These are phyloP conservation scores for Drosophila neotestacea DNA, from an alignment of 2,888 invertebrate species.

Conservation along the genomic window DNA sequence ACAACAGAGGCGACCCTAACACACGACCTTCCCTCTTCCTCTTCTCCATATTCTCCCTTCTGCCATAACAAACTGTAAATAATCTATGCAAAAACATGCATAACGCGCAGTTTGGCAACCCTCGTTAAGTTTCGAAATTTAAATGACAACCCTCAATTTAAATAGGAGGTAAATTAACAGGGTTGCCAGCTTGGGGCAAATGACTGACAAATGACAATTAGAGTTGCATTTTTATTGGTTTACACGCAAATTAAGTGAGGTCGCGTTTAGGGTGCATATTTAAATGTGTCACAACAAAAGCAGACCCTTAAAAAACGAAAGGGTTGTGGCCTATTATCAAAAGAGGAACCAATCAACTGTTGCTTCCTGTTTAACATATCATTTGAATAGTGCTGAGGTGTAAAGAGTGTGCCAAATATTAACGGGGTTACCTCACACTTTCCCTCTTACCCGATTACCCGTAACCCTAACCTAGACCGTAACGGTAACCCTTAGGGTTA, in stretches of 20 bases:
- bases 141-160: conserved; percentile 51
- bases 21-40: conserved; percentile 6
- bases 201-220: conserved; percentile 75
- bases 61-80: conserved; percentile 69
- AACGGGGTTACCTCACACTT: conserved; percentile 30
- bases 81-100: conserved; percentile 81
- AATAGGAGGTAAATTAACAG: conserved; percentile 56
- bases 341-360: conserved; percentile 61
- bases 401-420: conserved; percentile 38
- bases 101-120: conserved; percentile 22
- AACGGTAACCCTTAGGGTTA: conserved; percentile 40
- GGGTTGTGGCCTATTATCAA: conserved; percentile 42
- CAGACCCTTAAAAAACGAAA: conserved; percentile 31
- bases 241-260: conserved; percentile 71
- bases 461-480: not conserved
- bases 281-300: conserved; percentile 56
- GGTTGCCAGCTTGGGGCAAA: conserved; percentile 41
- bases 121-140: conserved; percentile 26
- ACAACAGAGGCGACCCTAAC: conserved; percentile 52
- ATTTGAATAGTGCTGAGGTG: conserved; percentile 77
- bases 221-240: conserved; percentile 76
- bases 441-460: conserved; percentile 5
- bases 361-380: conserved; percentile 74
- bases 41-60: not conserved
- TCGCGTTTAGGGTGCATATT: conserved; percentile 44